Evolutionary conservation across 2,888 invertebrate genomes (phyloP).

Genomic region (Agrochola lychnidis): DNA sequence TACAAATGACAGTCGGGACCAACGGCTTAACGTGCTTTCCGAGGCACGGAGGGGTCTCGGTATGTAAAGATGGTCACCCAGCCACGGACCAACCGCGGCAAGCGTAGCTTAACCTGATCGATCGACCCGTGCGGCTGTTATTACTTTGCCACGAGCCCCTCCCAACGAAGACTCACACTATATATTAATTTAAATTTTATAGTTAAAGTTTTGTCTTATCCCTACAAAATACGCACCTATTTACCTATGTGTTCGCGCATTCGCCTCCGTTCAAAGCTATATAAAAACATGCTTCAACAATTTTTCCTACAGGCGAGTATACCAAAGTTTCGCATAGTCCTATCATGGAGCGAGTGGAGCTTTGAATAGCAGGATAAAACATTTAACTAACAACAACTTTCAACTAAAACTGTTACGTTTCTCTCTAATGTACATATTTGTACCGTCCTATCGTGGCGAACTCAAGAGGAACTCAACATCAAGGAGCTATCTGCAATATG

Average conservation of each 20-base stretch:
- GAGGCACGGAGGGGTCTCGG: too few relatives aligned
- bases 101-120: too few relatives aligned
- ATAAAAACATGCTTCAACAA: slow-evolving; percentile 21
- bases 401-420: slow-evolving; percentile 39
- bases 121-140: too few relatives aligned
- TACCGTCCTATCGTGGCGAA: neutral
- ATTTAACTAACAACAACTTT: slow-evolving; percentile 33
- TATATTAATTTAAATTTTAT: too few relatives aligned
- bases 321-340: slow-evolving; percentile 24
- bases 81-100: too few relatives aligned
- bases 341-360: slow-evolving; percentile 8
- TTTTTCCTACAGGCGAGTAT: slow-evolving; percentile 1
- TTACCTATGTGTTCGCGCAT: neutral
- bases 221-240: neutral
- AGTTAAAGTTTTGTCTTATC: neutral
- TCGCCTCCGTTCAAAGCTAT: slow-evolving; percentile 9
- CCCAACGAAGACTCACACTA: too few relatives aligned
- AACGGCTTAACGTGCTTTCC: too few relatives aligned
- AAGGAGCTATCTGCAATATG: too few relatives aligned
- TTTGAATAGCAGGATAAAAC: slow-evolving; percentile 49
- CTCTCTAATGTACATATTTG: neutral
- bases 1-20: too few relatives aligned
- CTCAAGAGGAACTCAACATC: too few relatives aligned
- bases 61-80: too few relatives aligned
- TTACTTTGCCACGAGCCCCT: too few relatives aligned